Evolutionary conservation across 2,113 vertebrate species (phyloP).

Genomic region (Ellobius talpinus): DNA sequence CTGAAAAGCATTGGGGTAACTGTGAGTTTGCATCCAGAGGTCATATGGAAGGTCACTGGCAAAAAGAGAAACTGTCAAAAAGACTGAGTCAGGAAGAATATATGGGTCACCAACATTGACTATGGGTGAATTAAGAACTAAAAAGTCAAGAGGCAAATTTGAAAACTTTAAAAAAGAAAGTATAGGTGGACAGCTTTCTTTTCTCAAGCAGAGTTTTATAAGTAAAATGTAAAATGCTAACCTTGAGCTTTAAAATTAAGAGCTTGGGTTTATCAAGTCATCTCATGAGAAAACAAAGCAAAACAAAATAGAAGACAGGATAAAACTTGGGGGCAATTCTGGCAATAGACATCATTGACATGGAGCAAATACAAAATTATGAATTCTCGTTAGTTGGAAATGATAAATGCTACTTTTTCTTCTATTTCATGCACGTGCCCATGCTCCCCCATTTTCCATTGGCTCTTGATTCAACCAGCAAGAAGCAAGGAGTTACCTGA

Average conservation of each 20-base stretch:
- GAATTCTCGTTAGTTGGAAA: neutral
- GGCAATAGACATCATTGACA: neutral
- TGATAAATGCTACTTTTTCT: neutral
- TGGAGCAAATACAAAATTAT: neutral
- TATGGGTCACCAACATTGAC: neutral
- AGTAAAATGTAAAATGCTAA: slow-evolving; percentile 24
- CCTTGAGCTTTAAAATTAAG: slow-evolving; percentile 59
- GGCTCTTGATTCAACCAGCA: neutral
- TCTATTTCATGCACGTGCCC: neutral
- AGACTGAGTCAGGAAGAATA: neutral
- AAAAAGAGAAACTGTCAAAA: neutral
- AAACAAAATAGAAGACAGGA: neutral
- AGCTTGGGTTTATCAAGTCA: slow-evolving; percentile 33
- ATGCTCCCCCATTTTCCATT: neutral
- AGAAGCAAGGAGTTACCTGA: neutral
- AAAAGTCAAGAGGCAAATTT: slow-evolving; percentile 34
- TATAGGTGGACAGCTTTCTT: slow-evolving; percentile 21
- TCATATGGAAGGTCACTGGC: neutral
- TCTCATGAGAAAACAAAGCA: neutral
- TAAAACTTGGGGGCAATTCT: neutral
- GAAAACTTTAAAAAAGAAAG: slow-evolving; percentile 7
- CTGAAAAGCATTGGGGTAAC: neutral
- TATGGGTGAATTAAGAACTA: neutral
- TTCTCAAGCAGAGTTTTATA: slow-evolving; percentile 2
- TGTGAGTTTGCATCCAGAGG: neutral